Percentiles rank a stretch among this genome's conserved stretches.
Evolutionary conservation across 2,113 vertebrate genomes (phyloP).

Genomic region (Herpetotheres cachinnans): DNA sequence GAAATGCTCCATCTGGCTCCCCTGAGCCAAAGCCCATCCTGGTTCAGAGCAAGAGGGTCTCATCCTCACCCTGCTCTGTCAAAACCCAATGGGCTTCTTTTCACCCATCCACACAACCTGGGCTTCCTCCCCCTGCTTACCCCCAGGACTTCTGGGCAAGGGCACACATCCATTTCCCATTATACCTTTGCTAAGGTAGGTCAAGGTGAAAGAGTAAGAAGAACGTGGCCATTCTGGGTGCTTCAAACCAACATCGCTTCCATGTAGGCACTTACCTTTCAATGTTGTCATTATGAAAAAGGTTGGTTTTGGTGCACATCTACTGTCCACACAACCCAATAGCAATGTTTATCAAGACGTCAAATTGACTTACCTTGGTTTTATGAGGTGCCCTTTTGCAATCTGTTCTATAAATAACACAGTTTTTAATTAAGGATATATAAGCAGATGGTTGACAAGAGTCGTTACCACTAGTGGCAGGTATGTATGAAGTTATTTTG

Average conservation of each 20-base stretch:
- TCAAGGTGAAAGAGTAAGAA: not conserved
- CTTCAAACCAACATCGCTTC: not conserved
- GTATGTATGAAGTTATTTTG: not conserved
- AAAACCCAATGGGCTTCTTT: not conserved
- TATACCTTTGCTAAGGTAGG: not conserved
- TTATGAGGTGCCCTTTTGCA: not conserved
- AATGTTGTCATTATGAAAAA: not conserved
- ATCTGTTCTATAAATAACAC: not conserved
- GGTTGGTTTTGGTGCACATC: not conserved
- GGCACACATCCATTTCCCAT: not conserved
- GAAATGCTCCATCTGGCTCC: not conserved
- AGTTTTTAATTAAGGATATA: not conserved
- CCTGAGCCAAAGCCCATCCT: not conserved
- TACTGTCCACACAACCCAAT: not conserved
- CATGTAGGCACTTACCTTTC: not conserved
- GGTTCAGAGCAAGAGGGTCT: not conserved
- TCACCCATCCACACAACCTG: not conserved
- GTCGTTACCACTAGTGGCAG: not conserved
- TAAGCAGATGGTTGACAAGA: not conserved
- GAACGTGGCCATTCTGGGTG: rapidly evolving
- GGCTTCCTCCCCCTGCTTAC: not conserved
- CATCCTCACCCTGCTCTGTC: not conserved
- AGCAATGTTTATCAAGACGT: not conserved
- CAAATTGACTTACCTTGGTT: not conserved
- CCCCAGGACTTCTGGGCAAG: not conserved